Conservation (phyloP, 2,113 vertebrate genomes). For the Zingel zingel region DNA sequence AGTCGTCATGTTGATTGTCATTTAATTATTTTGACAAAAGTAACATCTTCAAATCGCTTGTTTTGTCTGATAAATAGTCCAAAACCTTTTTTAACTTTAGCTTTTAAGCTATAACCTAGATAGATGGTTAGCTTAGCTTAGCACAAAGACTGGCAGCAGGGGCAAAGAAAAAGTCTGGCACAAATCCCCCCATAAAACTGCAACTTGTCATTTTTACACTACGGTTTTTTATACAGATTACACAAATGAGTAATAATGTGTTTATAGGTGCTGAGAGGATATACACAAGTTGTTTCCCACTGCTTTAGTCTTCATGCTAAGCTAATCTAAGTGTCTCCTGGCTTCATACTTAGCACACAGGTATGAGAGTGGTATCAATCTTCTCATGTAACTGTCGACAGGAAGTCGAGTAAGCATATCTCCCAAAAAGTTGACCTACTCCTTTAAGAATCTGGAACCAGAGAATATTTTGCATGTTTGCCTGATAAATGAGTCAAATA, state of each 20-base stretch:
- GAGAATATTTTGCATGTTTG: neutral
- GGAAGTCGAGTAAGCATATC: no score
- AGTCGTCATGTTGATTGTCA: neutral
- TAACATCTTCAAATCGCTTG: neutral
- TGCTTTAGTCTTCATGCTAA: neutral
- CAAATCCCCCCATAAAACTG: neutral
- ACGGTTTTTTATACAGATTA: no score
- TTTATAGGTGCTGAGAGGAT: neutral
- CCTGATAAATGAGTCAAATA: neutral
- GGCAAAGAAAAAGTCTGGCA: no score
- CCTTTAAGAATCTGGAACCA: neutral
- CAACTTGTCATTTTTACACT: neutral
- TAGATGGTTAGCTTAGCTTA: no score
- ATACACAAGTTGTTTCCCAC: neutral
- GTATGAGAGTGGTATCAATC: neutral
- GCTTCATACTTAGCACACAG: neutral
- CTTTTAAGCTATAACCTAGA: no score
- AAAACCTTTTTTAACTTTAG: no score
- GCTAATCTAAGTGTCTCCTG: neutral
- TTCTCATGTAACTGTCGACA: neutral
- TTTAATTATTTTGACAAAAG: neutral
- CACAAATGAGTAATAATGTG: no score
- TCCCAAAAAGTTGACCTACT: neutral
- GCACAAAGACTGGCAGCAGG: no score
- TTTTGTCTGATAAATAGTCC: neutral